phyloP scores from a whole-genome alignment of 1,140 invertebrate species.

The Oscheius sp. region DNA sequence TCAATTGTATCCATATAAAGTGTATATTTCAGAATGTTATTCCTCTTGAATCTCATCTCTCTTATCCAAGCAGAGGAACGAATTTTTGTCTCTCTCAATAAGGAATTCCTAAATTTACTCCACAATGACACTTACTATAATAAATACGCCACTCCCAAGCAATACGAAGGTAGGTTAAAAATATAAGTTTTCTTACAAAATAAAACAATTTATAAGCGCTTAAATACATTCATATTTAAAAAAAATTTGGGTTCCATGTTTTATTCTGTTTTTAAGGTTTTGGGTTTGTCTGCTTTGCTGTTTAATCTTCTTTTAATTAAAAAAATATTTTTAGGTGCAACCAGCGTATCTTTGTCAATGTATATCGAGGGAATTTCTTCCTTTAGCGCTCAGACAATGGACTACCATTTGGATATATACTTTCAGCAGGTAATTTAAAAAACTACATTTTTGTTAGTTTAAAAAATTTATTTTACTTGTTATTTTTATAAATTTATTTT shows the following conservation, averaged over 20 bases:
- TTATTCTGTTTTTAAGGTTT: conserved; percentile 11
- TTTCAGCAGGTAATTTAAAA: conserved; percentile 51
- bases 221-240: conserved; percentile 1
- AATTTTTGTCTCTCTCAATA: conserved; percentile 30
- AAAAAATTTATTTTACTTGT: too few species aligned
- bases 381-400: conserved; percentile 57
- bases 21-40: neutral
- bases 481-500: too few species aligned
- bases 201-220: neutral
- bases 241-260: neutral
- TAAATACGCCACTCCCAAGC: conserved; percentile 56
- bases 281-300: conserved; percentile 16
- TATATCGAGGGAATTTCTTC: conserved; percentile 58
- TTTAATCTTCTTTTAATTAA: neutral
- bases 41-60: neutral
- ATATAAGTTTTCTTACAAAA: neutral
- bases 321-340: conserved; percentile 47
- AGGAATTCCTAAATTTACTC: conserved; percentile 45
- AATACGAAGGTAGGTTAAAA: conserved; percentile 47
- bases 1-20: too few species aligned
- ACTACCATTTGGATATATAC: conserved; percentile 57
- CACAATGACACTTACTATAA: conserved; percentile 49
- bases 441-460: neutral
- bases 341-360: conserved; percentile 61
- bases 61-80: neutral